phyloP scores from a whole-genome alignment of 2,888 invertebrate species.

The Apamea anceps region DNA sequence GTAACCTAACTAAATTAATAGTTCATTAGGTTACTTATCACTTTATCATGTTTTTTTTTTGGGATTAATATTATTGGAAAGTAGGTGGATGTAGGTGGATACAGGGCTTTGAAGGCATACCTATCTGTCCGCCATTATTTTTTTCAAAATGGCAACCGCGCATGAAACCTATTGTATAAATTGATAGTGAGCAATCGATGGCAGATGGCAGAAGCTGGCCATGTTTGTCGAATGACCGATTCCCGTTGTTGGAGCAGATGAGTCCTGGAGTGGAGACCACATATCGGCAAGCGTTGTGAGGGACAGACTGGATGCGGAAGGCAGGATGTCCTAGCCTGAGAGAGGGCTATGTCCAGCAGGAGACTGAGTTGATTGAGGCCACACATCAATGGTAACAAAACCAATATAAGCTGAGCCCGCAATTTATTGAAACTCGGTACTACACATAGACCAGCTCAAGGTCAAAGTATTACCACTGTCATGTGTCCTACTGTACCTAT shows the following conservation, averaged over 20 bases:
- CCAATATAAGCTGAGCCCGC: neutral
- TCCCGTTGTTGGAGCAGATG: neutral
- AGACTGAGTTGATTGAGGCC: neutral
- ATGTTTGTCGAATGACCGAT: neutral
- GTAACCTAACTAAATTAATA: too few species aligned
- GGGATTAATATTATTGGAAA: neutral
- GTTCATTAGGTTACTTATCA: neutral
- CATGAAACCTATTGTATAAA: too few species aligned
- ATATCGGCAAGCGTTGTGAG: neutral
- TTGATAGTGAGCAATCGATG: too few species aligned
- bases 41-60: neutral
- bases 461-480: neutral
- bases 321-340: neutral
- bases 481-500: neutral
- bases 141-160: neutral
- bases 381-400: neutral
- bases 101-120: neutral
- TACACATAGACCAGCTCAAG: neutral
- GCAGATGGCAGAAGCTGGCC: neutral
- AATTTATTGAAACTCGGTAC: neutral
- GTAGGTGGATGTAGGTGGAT: too few species aligned
- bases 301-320: neutral
- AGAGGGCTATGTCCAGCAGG: neutral
- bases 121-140: too few species aligned
- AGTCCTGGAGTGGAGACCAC: neutral